Base-by-base conservation (phyloP, 1,140 invertebrate species). In the Drosophila tsacasi region DNA sequence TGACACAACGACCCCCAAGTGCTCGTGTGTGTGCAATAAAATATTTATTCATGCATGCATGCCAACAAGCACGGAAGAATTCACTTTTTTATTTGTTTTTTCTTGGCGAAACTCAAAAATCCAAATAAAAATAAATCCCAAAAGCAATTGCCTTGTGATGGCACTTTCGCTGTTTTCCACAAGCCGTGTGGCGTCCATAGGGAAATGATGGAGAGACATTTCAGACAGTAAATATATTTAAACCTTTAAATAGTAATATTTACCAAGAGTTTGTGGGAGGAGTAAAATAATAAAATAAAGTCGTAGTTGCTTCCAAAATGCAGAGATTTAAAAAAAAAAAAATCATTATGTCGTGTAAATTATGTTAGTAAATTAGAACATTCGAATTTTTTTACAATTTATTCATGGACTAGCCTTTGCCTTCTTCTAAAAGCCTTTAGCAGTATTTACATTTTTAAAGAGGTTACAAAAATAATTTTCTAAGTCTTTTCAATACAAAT, bases 1-100 rank as follows among this genome's bases (percentile, higher is more conserved):
- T 12, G 49, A 32, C 19, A 37, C 68, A 52, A 71, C 67, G 67
- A 69, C 47, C 62, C 62, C 68, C 68, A 57, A 69, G 68, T 47
- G 61, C 61, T 66, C 39, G 63, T 55, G 27, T 71, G 68, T 57
- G 35, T 71, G 46, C 68, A 89, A 89, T 87, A 84, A 87, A 89
- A 84, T 89, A 84, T 87, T 83, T 76, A 83, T 87, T 83, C 74
- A 79, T 69, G 73, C 84, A 83, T 77, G 59, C 75, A 63, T 39
- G 42, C 35, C 39, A 71, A 54, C 65, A 63, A 78, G 52, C 65
- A 40, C 52, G 59, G 37, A 57, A 64, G 47, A 73, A 61, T 73
- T 74, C 39, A 46, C 71, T 77, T 77, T 77, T 39, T 39, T n/a
- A 17, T 55, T 21, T 12, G 1, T 35, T 37, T 39, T 39, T 39